phyloP scores from a whole-genome alignment of 2,888 invertebrate genomes.

The Cremastinae sp. region DNA sequence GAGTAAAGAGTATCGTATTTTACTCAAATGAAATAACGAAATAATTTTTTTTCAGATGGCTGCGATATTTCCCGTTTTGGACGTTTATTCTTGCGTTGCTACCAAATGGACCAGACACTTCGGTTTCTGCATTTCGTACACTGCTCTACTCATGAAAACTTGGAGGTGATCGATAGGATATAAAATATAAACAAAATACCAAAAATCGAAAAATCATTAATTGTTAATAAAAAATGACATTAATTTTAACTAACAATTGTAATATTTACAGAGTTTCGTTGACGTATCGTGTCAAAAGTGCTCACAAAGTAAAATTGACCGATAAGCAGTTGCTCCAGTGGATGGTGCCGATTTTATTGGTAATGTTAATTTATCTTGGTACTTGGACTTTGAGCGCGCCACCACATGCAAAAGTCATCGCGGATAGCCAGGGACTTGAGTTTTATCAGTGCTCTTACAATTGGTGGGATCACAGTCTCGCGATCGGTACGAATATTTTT shows the following conservation, averaged over 20 bases:
- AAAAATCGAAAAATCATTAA: no score
- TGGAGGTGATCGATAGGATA: constrained; percentile 87
- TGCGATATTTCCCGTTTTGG: constrained; percentile 93
- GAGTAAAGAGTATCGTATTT: background rate
- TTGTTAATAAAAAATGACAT: no score
- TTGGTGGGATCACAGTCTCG: constrained; percentile 97
- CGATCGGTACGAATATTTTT: constrained; percentile 84
- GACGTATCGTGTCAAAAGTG: constrained; percentile 95
- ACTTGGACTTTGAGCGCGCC: constrained; percentile 95
- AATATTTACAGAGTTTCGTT: constrained; percentile 88
- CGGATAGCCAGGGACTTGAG: constrained; percentile 88
- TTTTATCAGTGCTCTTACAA: constrained; percentile 95
- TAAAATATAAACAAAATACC: no score
- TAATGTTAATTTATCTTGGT: constrained; percentile 92
- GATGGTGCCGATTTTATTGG: constrained; percentile 95
- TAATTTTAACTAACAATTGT: no score
- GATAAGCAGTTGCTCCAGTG: constrained; percentile 95
- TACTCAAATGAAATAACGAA: background rate
- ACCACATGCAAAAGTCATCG: constrained; percentile 90
- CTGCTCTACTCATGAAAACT: constrained; percentile 95
- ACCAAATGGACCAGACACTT: constrained; percentile 96
- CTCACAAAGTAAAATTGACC: constrained; percentile 94
- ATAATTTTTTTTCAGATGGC: constrained; percentile 87
- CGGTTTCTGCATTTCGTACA: constrained; percentile 96
- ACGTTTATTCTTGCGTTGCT: constrained; percentile 91